Evolutionary conservation across 2,113 vertebrate species (phyloP).

Genomic region (Cephalopholis sonnerati): DNA sequence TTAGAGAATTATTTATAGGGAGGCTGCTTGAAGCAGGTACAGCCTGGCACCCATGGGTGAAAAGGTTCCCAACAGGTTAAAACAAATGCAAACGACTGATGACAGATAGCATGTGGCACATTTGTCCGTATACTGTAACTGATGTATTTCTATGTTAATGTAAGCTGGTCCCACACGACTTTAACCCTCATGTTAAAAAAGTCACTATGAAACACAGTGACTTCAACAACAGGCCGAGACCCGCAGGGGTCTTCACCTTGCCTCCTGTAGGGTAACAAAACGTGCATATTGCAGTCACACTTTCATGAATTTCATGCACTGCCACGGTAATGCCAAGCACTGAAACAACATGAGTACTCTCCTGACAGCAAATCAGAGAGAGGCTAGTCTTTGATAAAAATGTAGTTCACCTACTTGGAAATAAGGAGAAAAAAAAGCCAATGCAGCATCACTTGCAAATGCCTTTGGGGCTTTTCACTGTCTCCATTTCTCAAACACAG

Average conservation of each 20-base stretch:
- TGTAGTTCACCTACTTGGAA: slow-evolving; percentile 53
- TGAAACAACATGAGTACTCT: slow-evolving; percentile 45
- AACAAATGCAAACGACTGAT: slow-evolving; percentile 25
- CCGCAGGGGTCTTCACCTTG: background rate
- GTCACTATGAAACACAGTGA: background rate
- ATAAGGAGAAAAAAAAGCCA: slow-evolving; percentile 32
- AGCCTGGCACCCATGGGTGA: background rate
- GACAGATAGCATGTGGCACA: slow-evolving; percentile 27
- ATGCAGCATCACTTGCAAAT: slow-evolving; percentile 20
- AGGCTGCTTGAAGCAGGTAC: slow-evolving; percentile 10
- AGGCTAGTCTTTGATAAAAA: slow-evolving; percentile 56
- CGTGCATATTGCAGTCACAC: slow-evolving; percentile 27
- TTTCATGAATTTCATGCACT: slow-evolving; percentile 34
- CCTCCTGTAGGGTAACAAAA: slow-evolving; percentile 25
- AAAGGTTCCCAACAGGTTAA: slow-evolving; percentile 36
- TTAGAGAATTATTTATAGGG: slow-evolving; percentile 35
- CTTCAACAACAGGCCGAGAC: slow-evolving; percentile 11
- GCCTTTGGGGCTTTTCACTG: slow-evolving; percentile 17
- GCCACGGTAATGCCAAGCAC: slow-evolving; percentile 1
- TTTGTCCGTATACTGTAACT: slow-evolving; percentile 11
- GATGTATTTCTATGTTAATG: slow-evolving; percentile 21
- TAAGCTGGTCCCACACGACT: background rate
- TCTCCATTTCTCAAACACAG: slow-evolving; percentile 32
- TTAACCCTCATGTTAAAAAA: slow-evolving; percentile 9
- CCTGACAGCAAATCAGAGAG: slow-evolving; percentile 37